Evolutionary conservation across 2,888 invertebrate species (phyloP).

Genomic region (Acrobasis repandana): DNA sequence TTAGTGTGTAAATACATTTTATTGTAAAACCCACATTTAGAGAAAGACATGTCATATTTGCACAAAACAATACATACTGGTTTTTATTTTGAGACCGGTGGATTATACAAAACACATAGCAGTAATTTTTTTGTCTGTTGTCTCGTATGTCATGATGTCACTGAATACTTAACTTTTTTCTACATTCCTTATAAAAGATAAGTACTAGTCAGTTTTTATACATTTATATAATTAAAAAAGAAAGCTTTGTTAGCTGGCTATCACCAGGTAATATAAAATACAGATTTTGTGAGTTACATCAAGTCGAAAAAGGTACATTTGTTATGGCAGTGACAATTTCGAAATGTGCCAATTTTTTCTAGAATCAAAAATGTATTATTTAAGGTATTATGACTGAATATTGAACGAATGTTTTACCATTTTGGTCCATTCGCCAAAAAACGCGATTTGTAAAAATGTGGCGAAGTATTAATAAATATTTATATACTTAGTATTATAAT

Average conservation of each 20-base stretch:
- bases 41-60: background rate
- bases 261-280: background rate
- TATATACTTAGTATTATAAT: constrained; percentile 42
- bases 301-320: background rate
- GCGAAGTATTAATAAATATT: constrained; percentile 41
- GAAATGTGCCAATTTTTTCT: constrained; percentile 48
- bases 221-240: background rate
- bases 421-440: constrained; percentile 5
- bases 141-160: background rate
- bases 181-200: background rate
- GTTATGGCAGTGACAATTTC: constrained; percentile 38
- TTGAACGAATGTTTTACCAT: constrained; percentile 31
- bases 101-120: background rate
- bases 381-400: constrained; percentile 21
- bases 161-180: background rate
- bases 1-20: constrained; percentile 45
- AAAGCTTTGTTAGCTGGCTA: background rate
- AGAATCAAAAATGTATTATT: constrained; percentile 1
- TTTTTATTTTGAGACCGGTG: background rate
- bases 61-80: background rate
- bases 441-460: background rate
- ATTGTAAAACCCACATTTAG: background rate
- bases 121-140: background rate
- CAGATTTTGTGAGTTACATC: background rate
- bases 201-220: background rate